A percentile compares a stretch with the other conserved stretches of the same genome.
Evolutionary conservation across 2,888 invertebrate species (phyloP).

Genomic region (Erynnis tages): DNA sequence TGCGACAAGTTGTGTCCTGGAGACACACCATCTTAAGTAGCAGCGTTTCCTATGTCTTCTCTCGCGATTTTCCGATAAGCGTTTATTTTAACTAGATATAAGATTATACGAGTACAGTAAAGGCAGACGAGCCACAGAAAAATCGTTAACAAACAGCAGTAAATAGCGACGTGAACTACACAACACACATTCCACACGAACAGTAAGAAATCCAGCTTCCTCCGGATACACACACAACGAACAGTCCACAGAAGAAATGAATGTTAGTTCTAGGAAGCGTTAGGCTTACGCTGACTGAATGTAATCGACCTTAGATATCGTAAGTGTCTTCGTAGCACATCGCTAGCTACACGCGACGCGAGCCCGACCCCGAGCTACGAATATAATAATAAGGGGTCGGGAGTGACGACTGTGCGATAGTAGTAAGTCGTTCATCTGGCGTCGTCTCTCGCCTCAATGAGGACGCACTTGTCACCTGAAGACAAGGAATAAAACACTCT

Average conservation of each 20-base stretch:
- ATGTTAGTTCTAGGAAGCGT: constrained; percentile 77
- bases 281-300: constrained; percentile 80
- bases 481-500: constrained; percentile 84
- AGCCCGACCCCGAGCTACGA: constrained; percentile 71
- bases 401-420: constrained; percentile 74
- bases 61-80: constrained; percentile 47
- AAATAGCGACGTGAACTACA: constrained; percentile 73
- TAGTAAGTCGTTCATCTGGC: constrained; percentile 78
- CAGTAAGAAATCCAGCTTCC: constrained; percentile 72
- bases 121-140: constrained; percentile 33
- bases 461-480: constrained; percentile 91
- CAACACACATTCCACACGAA: constrained; percentile 78
- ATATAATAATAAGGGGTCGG: constrained; percentile 70
- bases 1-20: constrained; percentile 96
- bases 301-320: constrained; percentile 78
- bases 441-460: constrained; percentile 89
- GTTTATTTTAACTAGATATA: constrained; percentile 35
- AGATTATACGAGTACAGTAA: constrained; percentile 33
- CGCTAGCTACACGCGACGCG: constrained; percentile 74
- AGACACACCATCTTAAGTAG: constrained; percentile 78
- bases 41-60: constrained; percentile 57
- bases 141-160: constrained; percentile 57
- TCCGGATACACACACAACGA: constrained; percentile 77
- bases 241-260: constrained; percentile 66
- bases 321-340: constrained; percentile 79